phyloP scores from a whole-genome alignment of 2,888 invertebrate genomes.

The Harmothoe impar region DNA sequence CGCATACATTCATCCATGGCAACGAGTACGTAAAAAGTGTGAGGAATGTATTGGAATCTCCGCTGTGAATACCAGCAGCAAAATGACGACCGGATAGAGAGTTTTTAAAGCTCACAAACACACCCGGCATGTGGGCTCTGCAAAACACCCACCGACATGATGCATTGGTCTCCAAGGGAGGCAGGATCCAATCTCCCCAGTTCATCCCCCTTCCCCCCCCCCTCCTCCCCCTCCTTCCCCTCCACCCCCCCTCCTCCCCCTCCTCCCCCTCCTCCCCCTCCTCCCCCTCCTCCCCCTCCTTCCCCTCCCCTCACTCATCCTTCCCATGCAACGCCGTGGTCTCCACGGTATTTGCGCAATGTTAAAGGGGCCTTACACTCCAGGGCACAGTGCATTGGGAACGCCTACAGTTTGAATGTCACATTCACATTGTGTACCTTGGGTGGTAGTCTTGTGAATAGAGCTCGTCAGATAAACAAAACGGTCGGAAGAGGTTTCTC shows the following conservation, averaged over 20 bases:
- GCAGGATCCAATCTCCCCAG: background rate
- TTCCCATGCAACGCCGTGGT: background rate
- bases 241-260: background rate
- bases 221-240: background rate
- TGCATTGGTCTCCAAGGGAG: background rate
- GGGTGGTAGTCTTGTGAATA: too few relatives aligned
- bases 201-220: background rate
- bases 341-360: background rate
- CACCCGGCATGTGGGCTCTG: background rate
- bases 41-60: background rate
- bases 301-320: background rate
- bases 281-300: background rate
- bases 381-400: too few relatives aligned
- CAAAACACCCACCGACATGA: background rate
- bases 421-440: too few relatives aligned
- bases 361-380: too few relatives aligned
- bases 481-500: too few relatives aligned
- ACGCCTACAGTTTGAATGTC: too few relatives aligned
- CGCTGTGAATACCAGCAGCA: background rate
- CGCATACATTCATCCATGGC: too few relatives aligned
- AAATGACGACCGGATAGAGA: slow-evolving; percentile 11
- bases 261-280: too few relatives aligned
- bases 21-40: too few relatives aligned
- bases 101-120: background rate
- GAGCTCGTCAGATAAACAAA: too few relatives aligned